phyloP scores from a whole-genome alignment of 2,113 vertebrate species.

The Ciconia maguari region DNA sequence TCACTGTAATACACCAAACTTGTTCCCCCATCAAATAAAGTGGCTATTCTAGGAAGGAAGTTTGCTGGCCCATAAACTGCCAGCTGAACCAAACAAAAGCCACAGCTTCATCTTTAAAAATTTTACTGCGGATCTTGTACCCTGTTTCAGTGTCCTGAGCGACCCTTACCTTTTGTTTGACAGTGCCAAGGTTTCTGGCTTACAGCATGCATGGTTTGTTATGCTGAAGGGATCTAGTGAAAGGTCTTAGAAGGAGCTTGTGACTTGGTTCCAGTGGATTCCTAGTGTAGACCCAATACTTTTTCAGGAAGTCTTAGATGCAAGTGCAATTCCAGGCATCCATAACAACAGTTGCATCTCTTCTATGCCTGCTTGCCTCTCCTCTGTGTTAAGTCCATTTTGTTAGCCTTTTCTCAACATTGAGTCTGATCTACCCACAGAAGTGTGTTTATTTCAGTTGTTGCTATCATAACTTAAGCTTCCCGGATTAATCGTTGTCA shows the following conservation, averaged over 20 bases:
- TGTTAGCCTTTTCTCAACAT: neutral
- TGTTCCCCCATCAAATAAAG: neutral
- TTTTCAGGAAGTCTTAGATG: neutral
- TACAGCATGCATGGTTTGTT: rapidly evolving
- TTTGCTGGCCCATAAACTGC: neutral
- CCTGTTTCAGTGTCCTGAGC: neutral
- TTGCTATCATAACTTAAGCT: neutral
- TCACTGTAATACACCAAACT: neutral
- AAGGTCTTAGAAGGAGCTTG: neutral
- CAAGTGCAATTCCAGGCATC: rapidly evolving
- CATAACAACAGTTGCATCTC: neutral
- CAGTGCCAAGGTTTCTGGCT: neutral
- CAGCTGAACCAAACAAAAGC: neutral
- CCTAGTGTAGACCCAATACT: neutral
- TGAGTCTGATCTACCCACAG: neutral
- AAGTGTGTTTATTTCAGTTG: neutral
- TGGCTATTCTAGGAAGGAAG: neutral
- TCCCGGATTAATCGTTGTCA: neutral
- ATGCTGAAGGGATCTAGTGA: neutral
- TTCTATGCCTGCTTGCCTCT: neutral
- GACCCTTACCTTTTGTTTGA: neutral
- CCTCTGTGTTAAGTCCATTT: neutral
- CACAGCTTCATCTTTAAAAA: neutral
- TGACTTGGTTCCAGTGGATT: neutral
- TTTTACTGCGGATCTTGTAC: rapidly evolving